Evolutionary conservation across 2,888 invertebrate species (phyloP).

Genomic region (Leucophenga maculata): DNA sequence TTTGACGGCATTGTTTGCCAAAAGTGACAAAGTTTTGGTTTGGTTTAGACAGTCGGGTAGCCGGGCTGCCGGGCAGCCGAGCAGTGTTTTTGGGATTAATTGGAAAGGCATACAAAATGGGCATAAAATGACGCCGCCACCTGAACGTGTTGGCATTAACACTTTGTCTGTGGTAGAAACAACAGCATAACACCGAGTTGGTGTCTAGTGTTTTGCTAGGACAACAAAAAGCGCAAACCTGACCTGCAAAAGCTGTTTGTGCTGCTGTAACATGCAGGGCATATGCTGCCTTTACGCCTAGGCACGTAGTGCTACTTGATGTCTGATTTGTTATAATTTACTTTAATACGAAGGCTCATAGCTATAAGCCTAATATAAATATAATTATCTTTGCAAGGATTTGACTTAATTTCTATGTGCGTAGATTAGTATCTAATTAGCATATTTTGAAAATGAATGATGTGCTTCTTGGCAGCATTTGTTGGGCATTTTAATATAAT

Average conservation of each 20-base stretch:
- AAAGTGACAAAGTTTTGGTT: neutral
- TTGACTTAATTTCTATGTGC: too few species aligned
- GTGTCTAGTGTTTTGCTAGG: neutral
- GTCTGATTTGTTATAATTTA: constrained; percentile 2
- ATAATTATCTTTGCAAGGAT: too few species aligned
- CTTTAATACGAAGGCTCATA: neutral
- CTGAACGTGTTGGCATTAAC: constrained; percentile 24
- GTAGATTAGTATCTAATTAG: neutral
- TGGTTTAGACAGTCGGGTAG: neutral
- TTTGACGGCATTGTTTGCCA: constrained; percentile 18
- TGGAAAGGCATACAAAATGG: constrained; percentile 32
- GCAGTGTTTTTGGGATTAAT: constrained; percentile 47
- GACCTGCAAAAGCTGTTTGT: too few species aligned
- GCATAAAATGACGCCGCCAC: neutral
- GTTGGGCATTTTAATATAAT: too few species aligned
- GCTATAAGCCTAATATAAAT: too few species aligned
- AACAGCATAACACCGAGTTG: neutral
- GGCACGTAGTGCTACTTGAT: neutral
- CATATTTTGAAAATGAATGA: neutral
- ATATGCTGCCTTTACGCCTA: too few species aligned
- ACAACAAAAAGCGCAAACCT: neutral
- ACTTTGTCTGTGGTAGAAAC: constrained; percentile 17
- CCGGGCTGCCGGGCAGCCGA: too few species aligned
- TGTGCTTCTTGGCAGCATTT: too few species aligned
- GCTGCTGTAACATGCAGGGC: too few species aligned